Evolutionary conservation across 2,888 invertebrate genomes (phyloP), one percentile per base, ranked within the genome.

Genomic region (Hirudinaria manillensis): DNA sequence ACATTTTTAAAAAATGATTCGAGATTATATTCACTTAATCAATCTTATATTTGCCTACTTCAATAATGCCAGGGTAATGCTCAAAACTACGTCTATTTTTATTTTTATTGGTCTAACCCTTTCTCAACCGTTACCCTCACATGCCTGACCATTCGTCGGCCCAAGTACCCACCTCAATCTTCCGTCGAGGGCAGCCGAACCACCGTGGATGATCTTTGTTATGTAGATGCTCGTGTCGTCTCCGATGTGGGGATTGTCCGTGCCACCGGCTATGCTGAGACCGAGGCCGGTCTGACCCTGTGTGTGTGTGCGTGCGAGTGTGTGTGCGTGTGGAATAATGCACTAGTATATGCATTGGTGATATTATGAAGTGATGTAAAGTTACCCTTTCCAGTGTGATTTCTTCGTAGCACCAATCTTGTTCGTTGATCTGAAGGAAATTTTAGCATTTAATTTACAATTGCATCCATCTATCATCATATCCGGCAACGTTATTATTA

Each of bases 181-280:
- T 79, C 96, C 95, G 86, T 93, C 93, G 79, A 91, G 91, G 72
- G 94, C 92, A 65, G 98, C 98, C 34, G 96, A 95, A 61, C 98
- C 97, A 36, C 77, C 77, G n/a, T 93, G 91, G 86, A 97, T 96
- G 82, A 97, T 90, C 88, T 98, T 97, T 78, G 98, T 98, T 87
- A 99, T 95, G 87, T 94, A 97, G 87, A 99, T 96, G 84, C 93
- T 92, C 77, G 94, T 91, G 86, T 87, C 86, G 36, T 85, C 84
- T 19, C 83, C 85, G 24, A 38, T 27, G 68, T 68, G 68, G 27
- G 32, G 68, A 21, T 68, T 68, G 36, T 68, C 68, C 36, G 21
- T 68, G 68, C 68, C 68, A 73, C 98, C 99, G 76, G 98, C 97
- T 87, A 99, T 99, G 85, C 95, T 96, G 88, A 98, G 97, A 34